Evolutionary conservation across 2,888 invertebrate genomes (phyloP).

Genomic region (Lycocerus yunnanus): DNA sequence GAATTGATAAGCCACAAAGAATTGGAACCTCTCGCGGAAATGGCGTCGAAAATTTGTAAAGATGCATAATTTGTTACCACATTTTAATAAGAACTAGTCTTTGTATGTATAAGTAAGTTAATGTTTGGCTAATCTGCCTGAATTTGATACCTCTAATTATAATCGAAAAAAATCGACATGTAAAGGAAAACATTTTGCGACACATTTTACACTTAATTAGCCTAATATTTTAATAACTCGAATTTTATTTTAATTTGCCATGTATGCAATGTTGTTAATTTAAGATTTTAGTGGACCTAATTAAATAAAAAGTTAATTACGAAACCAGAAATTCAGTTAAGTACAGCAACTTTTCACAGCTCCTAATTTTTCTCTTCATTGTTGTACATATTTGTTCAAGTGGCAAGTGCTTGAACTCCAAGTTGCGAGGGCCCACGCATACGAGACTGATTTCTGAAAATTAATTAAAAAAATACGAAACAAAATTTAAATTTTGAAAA

Average conservation of each 20-base stretch:
- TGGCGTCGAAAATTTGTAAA: conserved; percentile 75
- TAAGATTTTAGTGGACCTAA: background rate
- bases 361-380: too few relatives aligned
- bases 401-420: too few relatives aligned
- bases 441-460: too few relatives aligned
- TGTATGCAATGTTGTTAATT: background rate
- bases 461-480: too few relatives aligned
- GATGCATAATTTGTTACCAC: conserved; percentile 46
- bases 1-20: conserved; percentile 82
- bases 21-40: conserved; percentile 80
- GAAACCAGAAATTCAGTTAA: background rate
- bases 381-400: too few relatives aligned
- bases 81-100: background rate
- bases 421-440: too few relatives aligned
- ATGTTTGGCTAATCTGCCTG: background rate
- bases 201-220: background rate
- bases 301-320: background rate
- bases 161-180: background rate
- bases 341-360: too few relatives aligned
- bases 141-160: background rate
- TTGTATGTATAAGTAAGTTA: background rate
- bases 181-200: background rate
- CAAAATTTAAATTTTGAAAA: too few relatives aligned
- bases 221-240: background rate
- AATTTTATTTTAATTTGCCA: background rate